Conservation (phyloP, 2,888 invertebrate genomes). For the Ectobius pallidus region DNA sequence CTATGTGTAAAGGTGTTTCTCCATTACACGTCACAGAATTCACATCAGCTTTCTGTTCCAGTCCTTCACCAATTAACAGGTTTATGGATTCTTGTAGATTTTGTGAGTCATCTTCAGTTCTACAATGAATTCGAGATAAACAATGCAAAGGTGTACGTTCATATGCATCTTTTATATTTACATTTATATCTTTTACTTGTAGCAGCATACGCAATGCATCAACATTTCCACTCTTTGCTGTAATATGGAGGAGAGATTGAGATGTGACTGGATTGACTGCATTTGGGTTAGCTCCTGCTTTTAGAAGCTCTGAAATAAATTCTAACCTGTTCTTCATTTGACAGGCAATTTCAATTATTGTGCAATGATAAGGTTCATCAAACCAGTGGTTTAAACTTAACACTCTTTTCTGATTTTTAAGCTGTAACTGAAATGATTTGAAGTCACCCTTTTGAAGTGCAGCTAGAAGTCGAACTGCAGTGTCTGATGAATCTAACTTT, state of each 20-base stretch:
- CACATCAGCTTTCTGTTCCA: neutral
- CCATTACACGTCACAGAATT: neutral
- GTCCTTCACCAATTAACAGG: neutral
- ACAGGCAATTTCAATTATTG: conserved; percentile 12
- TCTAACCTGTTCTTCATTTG: neutral
- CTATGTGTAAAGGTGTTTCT: conserved; percentile 12
- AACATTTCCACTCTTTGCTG: conserved; percentile 12
- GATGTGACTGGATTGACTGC: conserved; percentile 9
- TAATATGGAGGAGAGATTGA: neutral
- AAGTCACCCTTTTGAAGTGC: conserved; percentile 12
- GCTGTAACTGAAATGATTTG: neutral
- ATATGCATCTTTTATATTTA: neutral
- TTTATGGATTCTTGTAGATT: neutral
- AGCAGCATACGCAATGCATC: neutral
- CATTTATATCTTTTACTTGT: neutral
- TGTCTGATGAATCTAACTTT: neutral
- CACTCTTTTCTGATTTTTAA: neutral
- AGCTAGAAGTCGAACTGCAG: neutral
- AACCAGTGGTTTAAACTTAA: neutral
- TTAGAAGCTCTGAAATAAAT: neutral
- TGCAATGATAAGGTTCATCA: conserved; percentile 15
- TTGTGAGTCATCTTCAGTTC: neutral
- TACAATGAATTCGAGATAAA: neutral
- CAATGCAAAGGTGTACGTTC: conserved; percentile 12
- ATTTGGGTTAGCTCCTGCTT: conserved; percentile 16